Conservation (phyloP, 2,113 vertebrate species). For the Tricholaema leucomelas region DNA sequence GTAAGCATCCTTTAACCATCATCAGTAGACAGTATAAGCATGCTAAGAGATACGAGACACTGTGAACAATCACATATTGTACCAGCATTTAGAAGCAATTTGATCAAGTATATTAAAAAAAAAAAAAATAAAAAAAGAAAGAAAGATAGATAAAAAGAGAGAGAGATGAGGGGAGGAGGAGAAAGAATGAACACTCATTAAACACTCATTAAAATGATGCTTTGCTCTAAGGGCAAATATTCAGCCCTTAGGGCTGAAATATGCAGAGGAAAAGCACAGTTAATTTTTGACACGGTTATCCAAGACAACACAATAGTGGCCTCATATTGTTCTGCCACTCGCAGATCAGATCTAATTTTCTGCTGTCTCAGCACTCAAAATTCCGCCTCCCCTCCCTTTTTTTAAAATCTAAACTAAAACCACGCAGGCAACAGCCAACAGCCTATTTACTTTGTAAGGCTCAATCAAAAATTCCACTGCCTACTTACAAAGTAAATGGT, state of each 20-base stretch:
- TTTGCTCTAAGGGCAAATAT: background rate
- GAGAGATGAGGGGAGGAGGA: background rate
- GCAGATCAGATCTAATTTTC: background rate
- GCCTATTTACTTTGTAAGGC: background rate
- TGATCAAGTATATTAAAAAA: fast-evolving
- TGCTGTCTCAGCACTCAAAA: background rate
- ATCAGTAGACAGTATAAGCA: background rate
- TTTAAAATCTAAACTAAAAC: background rate
- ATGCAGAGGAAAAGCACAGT: background rate
- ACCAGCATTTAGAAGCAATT: background rate
- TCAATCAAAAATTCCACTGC: background rate
- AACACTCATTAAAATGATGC: background rate
- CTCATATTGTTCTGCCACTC: background rate
- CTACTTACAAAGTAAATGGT: background rate
- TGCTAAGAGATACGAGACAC: background rate
- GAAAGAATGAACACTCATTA: background rate
- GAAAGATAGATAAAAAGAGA: no score
- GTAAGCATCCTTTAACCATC: background rate
- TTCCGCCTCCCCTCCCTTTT: no score
- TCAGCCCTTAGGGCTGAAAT: background rate
- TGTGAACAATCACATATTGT: background rate
- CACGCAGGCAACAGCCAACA: background rate
- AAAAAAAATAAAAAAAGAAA: background rate
- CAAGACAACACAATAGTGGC: background rate
- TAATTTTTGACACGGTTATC: background rate